Percentiles rank a stretch among this genome's conserved stretches.
Conservation (phyloP, 2,797 vertebrate species). For the Phalanger gymnotis region DNA sequence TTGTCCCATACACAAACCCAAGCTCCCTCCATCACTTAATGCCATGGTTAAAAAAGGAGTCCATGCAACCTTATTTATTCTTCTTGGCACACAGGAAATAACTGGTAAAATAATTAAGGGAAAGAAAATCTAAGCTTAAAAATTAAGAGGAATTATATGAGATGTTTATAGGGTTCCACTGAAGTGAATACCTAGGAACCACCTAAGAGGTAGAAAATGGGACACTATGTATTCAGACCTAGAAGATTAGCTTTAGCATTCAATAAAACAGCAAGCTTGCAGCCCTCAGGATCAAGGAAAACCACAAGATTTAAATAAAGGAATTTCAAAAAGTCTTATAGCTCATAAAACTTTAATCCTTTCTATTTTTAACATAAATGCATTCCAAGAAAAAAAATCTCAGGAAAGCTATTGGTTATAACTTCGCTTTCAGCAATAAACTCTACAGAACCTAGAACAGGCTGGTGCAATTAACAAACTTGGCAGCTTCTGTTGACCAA, state of each 20-base stretch:
- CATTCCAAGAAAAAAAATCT: conserved; percentile 22
- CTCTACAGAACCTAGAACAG: background rate
- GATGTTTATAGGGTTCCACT: background rate
- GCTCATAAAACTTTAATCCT: background rate
- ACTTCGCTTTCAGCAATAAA: conserved; percentile 2
- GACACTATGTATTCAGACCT: conserved; percentile 26
- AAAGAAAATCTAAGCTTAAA: background rate
- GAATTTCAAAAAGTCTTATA: conserved; percentile 13
- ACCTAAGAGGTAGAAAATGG: conserved; percentile 15
- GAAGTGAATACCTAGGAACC: background rate
- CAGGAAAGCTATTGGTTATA: background rate
- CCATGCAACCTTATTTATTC: background rate
- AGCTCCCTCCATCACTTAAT: background rate
- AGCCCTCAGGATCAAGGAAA: background rate
- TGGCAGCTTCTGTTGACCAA: background rate
- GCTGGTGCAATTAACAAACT: background rate
- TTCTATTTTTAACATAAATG: conserved; percentile 8
- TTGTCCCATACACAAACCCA: background rate
- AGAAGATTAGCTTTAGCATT: conserved; percentile 25
- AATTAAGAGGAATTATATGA: conserved; percentile 38
- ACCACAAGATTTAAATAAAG: conserved; percentile 24
- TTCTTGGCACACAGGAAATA: background rate
- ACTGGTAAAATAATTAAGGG: background rate
- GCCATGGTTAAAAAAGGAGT: background rate
- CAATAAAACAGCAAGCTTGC: conserved; percentile 36